Percentiles rank a stretch among this genome's conserved stretches.
phyloP scores from a whole-genome alignment of 2,888 invertebrate genomes.

The Dugesia japonica region DNA sequence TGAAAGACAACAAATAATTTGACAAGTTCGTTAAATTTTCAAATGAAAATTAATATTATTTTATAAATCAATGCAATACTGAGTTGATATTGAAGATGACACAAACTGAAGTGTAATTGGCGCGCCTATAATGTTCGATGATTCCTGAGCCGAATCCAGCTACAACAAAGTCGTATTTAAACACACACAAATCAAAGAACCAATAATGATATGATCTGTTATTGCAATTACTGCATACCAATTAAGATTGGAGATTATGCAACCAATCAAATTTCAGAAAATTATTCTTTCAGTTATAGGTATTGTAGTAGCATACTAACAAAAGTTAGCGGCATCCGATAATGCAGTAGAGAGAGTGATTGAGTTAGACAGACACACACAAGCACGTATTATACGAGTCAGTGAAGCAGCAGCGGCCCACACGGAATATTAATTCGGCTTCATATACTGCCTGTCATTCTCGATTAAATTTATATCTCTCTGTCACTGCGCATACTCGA shows the following conservation, averaged over 20 bases:
- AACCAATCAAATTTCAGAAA: background rate
- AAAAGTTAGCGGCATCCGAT: constrained; percentile 5
- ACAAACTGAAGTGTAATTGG: constrained; percentile 16
- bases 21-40: background rate
- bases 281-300: background rate
- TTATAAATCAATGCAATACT: background rate
- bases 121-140: constrained; percentile 20
- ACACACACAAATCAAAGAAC: background rate
- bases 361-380: constrained; percentile 20
- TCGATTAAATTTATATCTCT: constrained; percentile 20
- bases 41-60: background rate
- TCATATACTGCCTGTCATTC: constrained; percentile 15
- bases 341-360: constrained; percentile 7
- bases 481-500: constrained; percentile 20
- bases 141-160: constrained; percentile 8
- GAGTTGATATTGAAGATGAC: background rate
- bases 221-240: constrained; percentile 9
- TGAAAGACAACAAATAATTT: background rate
- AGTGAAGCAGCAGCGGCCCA: constrained; percentile 20
- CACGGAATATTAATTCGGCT: constrained; percentile 20
- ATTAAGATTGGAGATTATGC: background rate
- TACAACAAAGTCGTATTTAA: background rate
- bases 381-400: constrained; percentile 20
- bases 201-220: background rate
- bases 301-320: constrained; percentile 13